These are phyloP conservation scores for Carassius gibelio DNA, from an alignment of 2,113 vertebrate species.

Conservation along the genomic window DNA sequence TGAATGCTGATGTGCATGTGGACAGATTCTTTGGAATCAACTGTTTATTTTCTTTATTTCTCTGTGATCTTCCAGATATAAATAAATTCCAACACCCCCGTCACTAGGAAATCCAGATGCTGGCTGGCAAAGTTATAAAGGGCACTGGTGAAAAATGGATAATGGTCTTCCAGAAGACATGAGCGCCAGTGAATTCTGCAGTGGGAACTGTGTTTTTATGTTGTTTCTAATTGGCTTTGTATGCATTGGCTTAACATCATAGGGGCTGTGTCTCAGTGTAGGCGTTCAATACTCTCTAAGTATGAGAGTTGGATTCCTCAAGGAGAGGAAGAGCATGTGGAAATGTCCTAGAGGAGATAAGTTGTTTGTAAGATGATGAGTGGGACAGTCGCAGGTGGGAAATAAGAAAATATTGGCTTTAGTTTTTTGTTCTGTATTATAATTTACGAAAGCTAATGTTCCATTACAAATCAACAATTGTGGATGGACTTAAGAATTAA, in stretches of 20 bases:
- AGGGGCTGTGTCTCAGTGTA: conserved; percentile 11
- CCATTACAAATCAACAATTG: neutral
- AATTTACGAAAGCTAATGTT: neutral
- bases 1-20: neutral
- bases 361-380: conserved; percentile 10
- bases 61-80: conserved; percentile 6
- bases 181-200: conserved; percentile 6
- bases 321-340: conserved; percentile 3
- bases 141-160: conserved; percentile 17
- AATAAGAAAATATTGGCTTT: neutral
- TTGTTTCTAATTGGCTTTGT: conserved; percentile 6
- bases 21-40: neutral
- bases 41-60: conserved; percentile 29
- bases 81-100: conserved; percentile 13
- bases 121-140: conserved; percentile 22
- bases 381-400: neutral
- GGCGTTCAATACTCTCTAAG: neutral
- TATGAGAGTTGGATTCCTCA: conserved; percentile 27
- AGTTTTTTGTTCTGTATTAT: neutral
- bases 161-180: neutral
- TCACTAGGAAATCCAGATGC: neutral
- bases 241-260: conserved; percentile 44
- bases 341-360: neutral
- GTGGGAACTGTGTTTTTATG: conserved; percentile 19
- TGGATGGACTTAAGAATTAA: neutral